Evolutionary conservation across 2,113 vertebrate genomes (phyloP).

Genomic region (Dromas ardeola): DNA sequence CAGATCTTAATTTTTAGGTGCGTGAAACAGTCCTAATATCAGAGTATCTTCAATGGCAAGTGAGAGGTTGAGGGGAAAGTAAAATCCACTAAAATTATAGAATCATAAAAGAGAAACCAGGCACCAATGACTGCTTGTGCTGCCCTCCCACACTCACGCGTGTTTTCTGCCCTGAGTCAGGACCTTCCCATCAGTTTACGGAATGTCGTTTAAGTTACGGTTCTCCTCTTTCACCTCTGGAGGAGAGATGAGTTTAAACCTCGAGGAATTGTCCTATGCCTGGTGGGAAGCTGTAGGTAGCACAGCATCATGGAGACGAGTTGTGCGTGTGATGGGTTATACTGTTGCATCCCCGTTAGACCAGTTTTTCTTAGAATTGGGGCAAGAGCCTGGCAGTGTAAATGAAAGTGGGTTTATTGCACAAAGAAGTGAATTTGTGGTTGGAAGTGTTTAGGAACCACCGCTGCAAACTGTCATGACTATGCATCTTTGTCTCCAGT

Average conservation of each 20-base stretch:
- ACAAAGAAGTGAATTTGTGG: background rate
- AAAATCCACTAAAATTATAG: background rate
- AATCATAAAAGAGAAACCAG: background rate
- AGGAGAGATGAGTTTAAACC: background rate
- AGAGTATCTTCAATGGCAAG: background rate
- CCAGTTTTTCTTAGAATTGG: background rate
- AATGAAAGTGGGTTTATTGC: background rate
- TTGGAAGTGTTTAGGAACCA: background rate
- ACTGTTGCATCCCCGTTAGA: background rate
- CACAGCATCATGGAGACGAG: background rate
- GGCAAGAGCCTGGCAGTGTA: background rate
- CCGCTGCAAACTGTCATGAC: background rate
- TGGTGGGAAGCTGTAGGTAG: background rate
- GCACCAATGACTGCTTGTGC: background rate
- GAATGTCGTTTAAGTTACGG: background rate
- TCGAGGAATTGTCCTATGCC: background rate
- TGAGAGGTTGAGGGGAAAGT: background rate
- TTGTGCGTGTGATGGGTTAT: background rate
- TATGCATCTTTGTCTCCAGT: background rate
- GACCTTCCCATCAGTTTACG: background rate
- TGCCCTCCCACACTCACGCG: fast-evolving
- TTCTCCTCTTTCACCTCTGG: background rate
- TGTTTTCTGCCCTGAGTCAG: background rate
- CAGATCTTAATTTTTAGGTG: background rate
- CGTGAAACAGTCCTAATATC: too few species aligned